Evolutionary conservation across 2,113 vertebrate genomes (phyloP).

Genomic region (Pachyramphus minor): DNA sequence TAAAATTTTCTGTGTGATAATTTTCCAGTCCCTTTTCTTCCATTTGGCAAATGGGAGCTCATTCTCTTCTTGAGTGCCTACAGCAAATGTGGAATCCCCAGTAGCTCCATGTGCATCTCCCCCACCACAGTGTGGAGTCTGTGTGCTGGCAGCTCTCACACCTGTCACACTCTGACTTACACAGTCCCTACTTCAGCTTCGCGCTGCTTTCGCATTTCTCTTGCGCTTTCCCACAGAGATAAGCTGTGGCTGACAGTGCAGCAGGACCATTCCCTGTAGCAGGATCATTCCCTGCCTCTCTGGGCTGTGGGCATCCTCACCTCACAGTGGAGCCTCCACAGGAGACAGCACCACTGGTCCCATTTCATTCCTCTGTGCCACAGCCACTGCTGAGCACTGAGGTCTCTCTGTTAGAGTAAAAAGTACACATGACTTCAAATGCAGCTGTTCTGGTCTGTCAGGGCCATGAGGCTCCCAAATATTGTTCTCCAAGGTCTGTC

Average conservation of each 20-base stretch:
- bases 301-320: neutral
- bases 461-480: neutral
- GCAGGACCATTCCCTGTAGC: neutral
- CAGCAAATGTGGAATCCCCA: neutral
- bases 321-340: neutral
- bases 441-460: neutral
- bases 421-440: neutral
- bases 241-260: neutral
- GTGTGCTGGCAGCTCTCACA: neutral
- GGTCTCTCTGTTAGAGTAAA: neutral
- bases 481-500: neutral
- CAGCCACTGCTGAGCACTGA: neutral
- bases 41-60: neutral
- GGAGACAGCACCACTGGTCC: neutral
- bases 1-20: neutral
- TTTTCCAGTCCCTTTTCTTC: neutral
- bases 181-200: neutral
- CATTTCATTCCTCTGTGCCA: neutral
- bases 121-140: neutral
- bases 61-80: neutral
- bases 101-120: neutral
- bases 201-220: neutral
- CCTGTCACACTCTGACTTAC: neutral
- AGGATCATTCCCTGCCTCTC: neutral
- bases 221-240: neutral